phyloP scores from a whole-genome alignment of 2,797 vertebrate genomes.

The Takifugu rubripes region DNA sequence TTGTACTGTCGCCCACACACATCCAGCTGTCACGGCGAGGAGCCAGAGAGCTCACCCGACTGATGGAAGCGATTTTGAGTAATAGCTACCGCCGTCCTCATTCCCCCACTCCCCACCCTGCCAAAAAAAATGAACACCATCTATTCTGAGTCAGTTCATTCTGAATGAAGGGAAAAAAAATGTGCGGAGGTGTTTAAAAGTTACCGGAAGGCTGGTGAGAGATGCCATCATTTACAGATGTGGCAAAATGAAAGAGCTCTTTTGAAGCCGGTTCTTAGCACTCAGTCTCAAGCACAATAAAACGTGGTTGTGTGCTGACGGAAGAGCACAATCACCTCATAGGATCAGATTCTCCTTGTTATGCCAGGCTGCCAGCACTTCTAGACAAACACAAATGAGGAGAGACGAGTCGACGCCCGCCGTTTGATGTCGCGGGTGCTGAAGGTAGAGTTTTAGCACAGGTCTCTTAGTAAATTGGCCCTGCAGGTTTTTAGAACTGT shows the following conservation, averaged over 20 bases:
- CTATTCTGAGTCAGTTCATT: slow-evolving; percentile 55
- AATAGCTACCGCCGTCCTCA: slow-evolving; percentile 44
- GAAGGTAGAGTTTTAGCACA: background rate
- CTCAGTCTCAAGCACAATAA: slow-evolving; percentile 45
- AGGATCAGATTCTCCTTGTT: slow-evolving; percentile 35
- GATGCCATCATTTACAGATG: slow-evolving; percentile 49
- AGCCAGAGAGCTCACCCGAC: slow-evolving; percentile 30
- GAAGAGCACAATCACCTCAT: slow-evolving; percentile 50
- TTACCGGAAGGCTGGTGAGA: slow-evolving; percentile 28
- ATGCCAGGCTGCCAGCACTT: slow-evolving; percentile 30
- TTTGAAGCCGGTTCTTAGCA: slow-evolving; percentile 57
- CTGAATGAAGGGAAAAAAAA: slow-evolving; percentile 40
- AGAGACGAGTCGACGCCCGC: slow-evolving; percentile 10
- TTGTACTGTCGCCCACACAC: slow-evolving; percentile 70
- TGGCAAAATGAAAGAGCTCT: slow-evolving; percentile 30
- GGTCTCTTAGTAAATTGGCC: background rate
- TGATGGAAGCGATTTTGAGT: slow-evolving; percentile 56
- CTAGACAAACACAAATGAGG: slow-evolving; percentile 14
- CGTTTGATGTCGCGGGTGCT: slow-evolving; percentile 1
- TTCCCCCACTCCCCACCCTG: slow-evolving; percentile 18
- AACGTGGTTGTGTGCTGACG: slow-evolving; percentile 33
- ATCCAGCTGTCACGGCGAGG: slow-evolving; percentile 60
- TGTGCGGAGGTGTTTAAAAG: slow-evolving; percentile 54
- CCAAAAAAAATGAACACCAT: slow-evolving; percentile 44
- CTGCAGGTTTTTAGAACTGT: too few relatives aligned